These are phyloP conservation scores for Arctocebus calabarensis DNA, from an alignment of 2,797 vertebrate genomes.

Conservation along the genomic window DNA sequence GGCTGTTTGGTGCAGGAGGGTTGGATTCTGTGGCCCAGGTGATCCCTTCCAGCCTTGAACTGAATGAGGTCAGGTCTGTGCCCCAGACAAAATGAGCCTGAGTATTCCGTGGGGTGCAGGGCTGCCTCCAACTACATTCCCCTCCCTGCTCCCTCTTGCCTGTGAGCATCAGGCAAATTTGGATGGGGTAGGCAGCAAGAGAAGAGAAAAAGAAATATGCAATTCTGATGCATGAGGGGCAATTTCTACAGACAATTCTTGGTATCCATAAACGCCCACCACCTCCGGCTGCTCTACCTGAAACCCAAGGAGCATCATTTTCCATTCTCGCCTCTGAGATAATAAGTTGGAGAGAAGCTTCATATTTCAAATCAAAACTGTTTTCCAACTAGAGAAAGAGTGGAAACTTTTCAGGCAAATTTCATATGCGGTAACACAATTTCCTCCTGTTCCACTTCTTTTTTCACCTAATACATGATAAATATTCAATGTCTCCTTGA, in stretches of 20 bases:
- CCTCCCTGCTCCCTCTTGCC: neutral
- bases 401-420: slow-evolving; percentile 83
- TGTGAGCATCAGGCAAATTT: slow-evolving; percentile 19
- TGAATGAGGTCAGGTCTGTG: neutral
- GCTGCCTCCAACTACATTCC: neutral
- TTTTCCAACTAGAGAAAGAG: slow-evolving; percentile 81
- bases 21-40: neutral
- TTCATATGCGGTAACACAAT: slow-evolving; percentile 84
- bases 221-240: slow-evolving; percentile 72
- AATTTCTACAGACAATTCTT: slow-evolving; percentile 71
- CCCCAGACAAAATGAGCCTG: neutral
- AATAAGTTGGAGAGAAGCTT: slow-evolving; percentile 82
- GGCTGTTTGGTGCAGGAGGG: neutral
- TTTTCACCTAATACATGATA: slow-evolving; percentile 84
- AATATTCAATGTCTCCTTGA: slow-evolving; percentile 84
- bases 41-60: neutral
- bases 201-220: slow-evolving; percentile 67
- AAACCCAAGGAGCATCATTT: slow-evolving; percentile 70
- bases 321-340: slow-evolving; percentile 77
- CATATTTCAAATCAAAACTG: slow-evolving; percentile 83
- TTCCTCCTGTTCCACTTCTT: slow-evolving; percentile 81
- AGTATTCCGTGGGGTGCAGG: neutral
- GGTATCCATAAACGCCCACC: slow-evolving; percentile 63
- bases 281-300: slow-evolving; percentile 43
- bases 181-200: neutral